Evolutionary conservation across 2,888 invertebrate genomes (phyloP).

Genomic region (Chloroclysta siterata): DNA sequence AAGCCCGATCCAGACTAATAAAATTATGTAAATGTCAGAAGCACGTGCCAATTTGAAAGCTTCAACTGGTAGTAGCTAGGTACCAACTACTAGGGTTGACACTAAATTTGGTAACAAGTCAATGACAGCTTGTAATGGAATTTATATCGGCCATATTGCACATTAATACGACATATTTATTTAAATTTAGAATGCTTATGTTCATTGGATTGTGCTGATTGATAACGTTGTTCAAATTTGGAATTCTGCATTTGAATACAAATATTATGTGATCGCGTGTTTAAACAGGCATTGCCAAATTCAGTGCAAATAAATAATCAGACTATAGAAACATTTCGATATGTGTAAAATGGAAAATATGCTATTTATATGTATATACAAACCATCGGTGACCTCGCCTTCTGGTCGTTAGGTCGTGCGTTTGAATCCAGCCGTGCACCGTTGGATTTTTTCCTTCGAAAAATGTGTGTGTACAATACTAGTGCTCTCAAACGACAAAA

Average conservation of each 20-base stretch:
- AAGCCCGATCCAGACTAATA: conserved; percentile 44
- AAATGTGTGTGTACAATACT: too few species aligned
- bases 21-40: conserved; percentile 52
- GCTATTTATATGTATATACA: too few species aligned
- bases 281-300: background rate
- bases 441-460: too few species aligned
- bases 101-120: conserved; percentile 3
- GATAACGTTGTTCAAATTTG: conserved; percentile 21
- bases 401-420: too few species aligned
- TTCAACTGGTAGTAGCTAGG: conserved; percentile 12
- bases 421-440: too few species aligned
- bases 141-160: conserved; percentile 11
- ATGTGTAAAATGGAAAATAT: too few species aligned
- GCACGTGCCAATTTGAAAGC: conserved; percentile 38
- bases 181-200: conserved; percentile 14
- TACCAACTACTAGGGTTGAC: conserved; percentile 21
- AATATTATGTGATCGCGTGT: background rate
- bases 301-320: too few species aligned
- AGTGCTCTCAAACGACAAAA: too few species aligned
- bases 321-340: too few species aligned
- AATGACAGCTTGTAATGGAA: conserved; percentile 10
- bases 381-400: too few species aligned
- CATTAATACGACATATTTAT: conserved; percentile 1
- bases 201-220: conserved; percentile 11
- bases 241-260: conserved; percentile 18